These are phyloP conservation scores for Psilopsiagon aymara DNA, from an alignment of 2,113 vertebrate species.

Conservation along the genomic window DNA sequence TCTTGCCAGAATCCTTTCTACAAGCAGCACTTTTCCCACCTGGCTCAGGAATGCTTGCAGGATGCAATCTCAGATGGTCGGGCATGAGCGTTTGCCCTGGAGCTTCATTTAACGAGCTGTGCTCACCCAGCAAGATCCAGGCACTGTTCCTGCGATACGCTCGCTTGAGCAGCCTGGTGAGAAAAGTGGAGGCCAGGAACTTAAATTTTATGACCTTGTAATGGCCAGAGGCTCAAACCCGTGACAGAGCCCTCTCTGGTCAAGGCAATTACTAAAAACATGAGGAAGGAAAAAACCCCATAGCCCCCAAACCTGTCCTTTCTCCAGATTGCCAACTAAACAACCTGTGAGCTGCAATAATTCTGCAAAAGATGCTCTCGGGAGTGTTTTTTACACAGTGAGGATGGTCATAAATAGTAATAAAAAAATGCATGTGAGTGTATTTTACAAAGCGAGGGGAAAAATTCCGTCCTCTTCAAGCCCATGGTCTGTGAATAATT, in stretches of 20 bases:
- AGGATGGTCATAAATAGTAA: slow-evolving; percentile 38
- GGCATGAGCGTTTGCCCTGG: background rate
- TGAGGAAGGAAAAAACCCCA: background rate
- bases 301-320: background rate
- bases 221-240: background rate
- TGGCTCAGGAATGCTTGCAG: background rate
- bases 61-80: accelerated
- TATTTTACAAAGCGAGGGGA: background rate
- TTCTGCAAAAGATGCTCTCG: background rate
- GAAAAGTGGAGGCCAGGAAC: background rate
- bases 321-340: background rate
- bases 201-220: background rate
- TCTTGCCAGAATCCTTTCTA: background rate
- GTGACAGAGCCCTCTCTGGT: background rate
- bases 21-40: background rate
- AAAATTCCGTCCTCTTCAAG: background rate
- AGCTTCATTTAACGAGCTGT: background rate
- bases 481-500: background rate
- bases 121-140: background rate
- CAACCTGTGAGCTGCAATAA: background rate
- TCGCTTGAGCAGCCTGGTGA: background rate
- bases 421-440: background rate
- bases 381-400: background rate
- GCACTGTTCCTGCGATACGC: background rate
- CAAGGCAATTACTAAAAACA: background rate